Conservation (phyloP, 2,113 vertebrate genomes). For the Bos javanicus region DNA sequence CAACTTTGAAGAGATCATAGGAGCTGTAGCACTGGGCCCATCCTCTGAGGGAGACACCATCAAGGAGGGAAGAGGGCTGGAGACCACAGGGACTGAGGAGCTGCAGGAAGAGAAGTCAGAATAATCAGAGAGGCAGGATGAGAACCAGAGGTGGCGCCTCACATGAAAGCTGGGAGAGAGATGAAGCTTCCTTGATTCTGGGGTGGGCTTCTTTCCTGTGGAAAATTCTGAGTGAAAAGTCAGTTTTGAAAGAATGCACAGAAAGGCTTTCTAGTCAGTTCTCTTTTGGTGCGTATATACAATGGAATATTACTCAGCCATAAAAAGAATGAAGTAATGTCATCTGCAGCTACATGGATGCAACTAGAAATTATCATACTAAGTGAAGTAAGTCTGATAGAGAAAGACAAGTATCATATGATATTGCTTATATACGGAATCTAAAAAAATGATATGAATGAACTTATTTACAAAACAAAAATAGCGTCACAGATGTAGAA, state of each 20-base stretch:
- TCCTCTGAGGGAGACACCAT: not conserved
- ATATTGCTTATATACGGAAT: not conserved
- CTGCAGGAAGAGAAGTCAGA: not conserved
- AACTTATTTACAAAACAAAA: not conserved
- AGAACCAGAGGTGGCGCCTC: rapidly evolving
- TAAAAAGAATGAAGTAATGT: not conserved
- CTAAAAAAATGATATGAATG: not conserved
- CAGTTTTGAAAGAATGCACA: not conserved
- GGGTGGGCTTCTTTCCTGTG: not conserved
- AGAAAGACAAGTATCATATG: not conserved
- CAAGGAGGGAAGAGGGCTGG: not conserved
- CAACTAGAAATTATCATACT: not conserved
- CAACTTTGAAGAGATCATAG: not conserved
- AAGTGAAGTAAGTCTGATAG: not conserved
- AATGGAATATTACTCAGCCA: not conserved
- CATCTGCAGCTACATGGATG: not conserved
- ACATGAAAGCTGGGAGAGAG: not conserved
- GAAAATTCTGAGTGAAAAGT: not conserved
- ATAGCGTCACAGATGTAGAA: not conserved
- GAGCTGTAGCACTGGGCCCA: not conserved
- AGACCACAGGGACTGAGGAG: not conserved
- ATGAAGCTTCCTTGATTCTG: not conserved
- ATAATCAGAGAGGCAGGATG: not conserved
- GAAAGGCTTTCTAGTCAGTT: not conserved
- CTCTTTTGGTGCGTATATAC: not conserved